Evolutionary conservation across 2,888 invertebrate species (phyloP), one percentile per base, ranked within the genome.

Genomic region (Lucinisca nassula): DNA sequence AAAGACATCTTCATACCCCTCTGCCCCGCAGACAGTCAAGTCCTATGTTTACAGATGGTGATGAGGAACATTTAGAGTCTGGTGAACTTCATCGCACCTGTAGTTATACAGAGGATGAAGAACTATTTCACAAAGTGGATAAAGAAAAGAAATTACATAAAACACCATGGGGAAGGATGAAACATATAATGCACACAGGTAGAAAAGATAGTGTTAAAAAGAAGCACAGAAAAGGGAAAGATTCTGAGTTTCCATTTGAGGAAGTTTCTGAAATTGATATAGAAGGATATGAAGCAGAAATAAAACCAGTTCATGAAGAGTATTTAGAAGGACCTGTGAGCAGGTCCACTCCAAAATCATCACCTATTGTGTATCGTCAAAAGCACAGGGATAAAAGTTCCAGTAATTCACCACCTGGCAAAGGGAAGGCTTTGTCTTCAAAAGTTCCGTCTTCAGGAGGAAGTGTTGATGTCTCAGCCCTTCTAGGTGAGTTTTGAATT

Each of bases 81-180:
- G 35, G 77, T 82, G 70, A 85, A 58, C n/a, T 90, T 92, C 61
- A 93, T 92, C 89, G 94, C 51, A 93, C 95, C 17, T 87, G 93
- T 73, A 95, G 95, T 84, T 95, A 92, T 87, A 94, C 94, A 87
- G 93, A 92, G 17, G 90, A 89, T 67, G 85, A 89, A 61, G 88
- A 90, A 67, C 55, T 82, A 78, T 87, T 87, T 78, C 92, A 90
- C 55, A 92, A 92, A 85, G 32, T 67, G 1, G 94, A 94, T 61
- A 95, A 94, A 84, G 85, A 84, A 27, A 94, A 94, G 82, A 95
- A 94, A 87, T 76, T 91, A 49, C 93, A 94, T 95, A 97, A 97
- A 95, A 98, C 97, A n/a, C 97, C 98, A 0, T 98, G 98, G 98
- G 97, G 97, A 0, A 98, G 98, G 96, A 98, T 98, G 97, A 97